phyloP scores from a whole-genome alignment of 2,797 vertebrate genomes.

The Neosilurus mollespiculum region DNA sequence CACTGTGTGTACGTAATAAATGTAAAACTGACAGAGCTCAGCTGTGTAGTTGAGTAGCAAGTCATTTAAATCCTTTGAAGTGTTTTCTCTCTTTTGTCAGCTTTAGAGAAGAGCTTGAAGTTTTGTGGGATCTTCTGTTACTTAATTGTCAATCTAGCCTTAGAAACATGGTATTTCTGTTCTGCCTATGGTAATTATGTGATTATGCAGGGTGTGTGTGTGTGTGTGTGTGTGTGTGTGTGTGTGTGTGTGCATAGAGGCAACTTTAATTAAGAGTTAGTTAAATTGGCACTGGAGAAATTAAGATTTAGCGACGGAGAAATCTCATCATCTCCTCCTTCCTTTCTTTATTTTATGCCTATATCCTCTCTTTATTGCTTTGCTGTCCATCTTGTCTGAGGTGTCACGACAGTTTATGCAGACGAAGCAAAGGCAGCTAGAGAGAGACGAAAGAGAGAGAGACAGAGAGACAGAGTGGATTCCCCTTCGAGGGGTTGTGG shows the following conservation, averaged over 20 bases:
- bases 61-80: background rate
- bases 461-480: slow-evolving; percentile 37
- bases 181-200: slow-evolving; percentile 75
- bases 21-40: background rate
- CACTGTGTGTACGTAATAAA: background rate
- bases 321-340: slow-evolving; percentile 64
- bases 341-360: slow-evolving; percentile 30
- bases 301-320: slow-evolving; percentile 69
- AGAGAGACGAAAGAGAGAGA: slow-evolving; percentile 6
- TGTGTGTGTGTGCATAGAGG: slow-evolving; percentile 58
- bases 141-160: slow-evolving; percentile 36
- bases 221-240: slow-evolving; percentile 25
- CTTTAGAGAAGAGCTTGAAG: background rate
- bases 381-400: slow-evolving; percentile 37
- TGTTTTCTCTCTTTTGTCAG: background rate
- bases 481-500: slow-evolving; percentile 47
- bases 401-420: slow-evolving; percentile 17
- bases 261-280: slow-evolving; percentile 78
- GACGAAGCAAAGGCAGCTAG: slow-evolving; percentile 45
- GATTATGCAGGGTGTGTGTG: slow-evolving; percentile 68
- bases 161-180: slow-evolving; percentile 48
- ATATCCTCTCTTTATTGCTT: slow-evolving; percentile 13
- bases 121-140: background rate
- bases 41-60: background rate
- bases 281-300: slow-evolving; percentile 73